Evolutionary conservation across 2,888 invertebrate species (phyloP), one percentile per base, ranked within the genome.

Genomic region (Eupithecia subumbrata): DNA sequence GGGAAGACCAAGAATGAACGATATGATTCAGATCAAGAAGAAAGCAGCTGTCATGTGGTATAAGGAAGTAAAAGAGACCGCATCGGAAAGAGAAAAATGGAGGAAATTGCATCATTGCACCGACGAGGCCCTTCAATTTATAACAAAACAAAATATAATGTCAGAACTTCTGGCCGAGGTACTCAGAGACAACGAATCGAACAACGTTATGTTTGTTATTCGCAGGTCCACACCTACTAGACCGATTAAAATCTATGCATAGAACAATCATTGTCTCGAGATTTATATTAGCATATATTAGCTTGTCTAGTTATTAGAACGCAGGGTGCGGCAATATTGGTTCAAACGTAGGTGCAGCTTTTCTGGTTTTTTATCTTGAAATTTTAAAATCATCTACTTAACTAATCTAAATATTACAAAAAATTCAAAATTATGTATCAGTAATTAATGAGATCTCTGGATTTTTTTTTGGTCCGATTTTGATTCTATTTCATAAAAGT

Each of bases 261-360:
- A 76, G 80, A 30, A 78, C 52, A 71, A 76, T 78, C 74, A 78
- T 79, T 79, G 79, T 78, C 76, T 76, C 77, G 74, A 71, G 70
- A 75, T 74, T 69, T 69, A 14, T n/a, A 73, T 75, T 69, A 75
- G 68, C 76, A 77, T 78, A 75, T 69, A 78, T 68, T 68, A 80
- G 74, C 79, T 81, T 76, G 80, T 75, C 73, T 74, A 68, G 64
- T 75, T 79, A 80, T 81, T 77, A 80, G 73, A 84, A 82, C 80
- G 80, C 74, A 79, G 71, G 81, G 80, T 84, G 81, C 22, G 25
- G 22, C 60, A 85, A 84, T 77, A 60, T 72, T 25, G 60, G 60
- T 25, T 25, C 52, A 66, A 67, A 67, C 40, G 12, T 37, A 37
- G 40, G 18, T 37, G n/a, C 30, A 40, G 37, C 64, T 34, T 34